A percentile compares a stretch with the other conserved stretches of the same genome.
Conservation (phyloP, 2,888 invertebrate genomes). For the Andrena flavipes region DNA sequence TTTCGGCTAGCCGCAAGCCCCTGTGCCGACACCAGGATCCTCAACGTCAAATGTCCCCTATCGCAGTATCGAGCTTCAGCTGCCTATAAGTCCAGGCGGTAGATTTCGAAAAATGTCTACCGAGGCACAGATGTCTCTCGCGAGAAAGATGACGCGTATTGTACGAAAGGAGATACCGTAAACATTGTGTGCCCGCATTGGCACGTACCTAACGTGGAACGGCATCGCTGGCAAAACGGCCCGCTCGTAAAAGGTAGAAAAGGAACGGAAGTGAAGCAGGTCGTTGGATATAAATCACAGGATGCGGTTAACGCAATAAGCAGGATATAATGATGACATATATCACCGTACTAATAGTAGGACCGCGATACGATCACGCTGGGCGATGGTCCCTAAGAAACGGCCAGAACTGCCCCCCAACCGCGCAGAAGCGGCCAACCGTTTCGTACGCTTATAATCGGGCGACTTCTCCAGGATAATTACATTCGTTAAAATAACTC, state of each 20-base stretch:
- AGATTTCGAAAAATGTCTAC: no score
- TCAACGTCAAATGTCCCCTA: no score
- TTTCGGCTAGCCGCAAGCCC: neutral
- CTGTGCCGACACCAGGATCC: no score
- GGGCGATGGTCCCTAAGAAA: conserved; percentile 61
- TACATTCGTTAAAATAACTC: conserved; percentile 79
- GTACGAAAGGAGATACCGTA: conserved; percentile 33
- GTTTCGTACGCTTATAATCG: conserved; percentile 70
- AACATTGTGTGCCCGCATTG: conserved; percentile 53
- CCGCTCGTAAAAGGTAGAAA: conserved; percentile 48
- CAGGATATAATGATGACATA: conserved; percentile 70
- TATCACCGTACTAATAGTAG: conserved; percentile 70
- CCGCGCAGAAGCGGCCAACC: conserved; percentile 54
- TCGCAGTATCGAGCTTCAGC: no score
- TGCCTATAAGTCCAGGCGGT: no score
- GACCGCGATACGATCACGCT: conserved; percentile 68
- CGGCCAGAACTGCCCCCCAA: conserved; percentile 64
- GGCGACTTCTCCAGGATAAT: conserved; percentile 69
- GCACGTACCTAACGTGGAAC: conserved; percentile 53
- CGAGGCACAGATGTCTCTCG: neutral
- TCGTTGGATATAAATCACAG: conserved; percentile 64
- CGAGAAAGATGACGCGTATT: neutral
- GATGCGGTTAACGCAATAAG: conserved; percentile 69
- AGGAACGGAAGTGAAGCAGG: conserved; percentile 64
- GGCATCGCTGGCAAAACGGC: conserved; percentile 39